Evolutionary conservation across 2,888 invertebrate genomes (phyloP), one percentile per base, ranked within the genome.

Genomic region (Amaurobius ferox): DNA sequence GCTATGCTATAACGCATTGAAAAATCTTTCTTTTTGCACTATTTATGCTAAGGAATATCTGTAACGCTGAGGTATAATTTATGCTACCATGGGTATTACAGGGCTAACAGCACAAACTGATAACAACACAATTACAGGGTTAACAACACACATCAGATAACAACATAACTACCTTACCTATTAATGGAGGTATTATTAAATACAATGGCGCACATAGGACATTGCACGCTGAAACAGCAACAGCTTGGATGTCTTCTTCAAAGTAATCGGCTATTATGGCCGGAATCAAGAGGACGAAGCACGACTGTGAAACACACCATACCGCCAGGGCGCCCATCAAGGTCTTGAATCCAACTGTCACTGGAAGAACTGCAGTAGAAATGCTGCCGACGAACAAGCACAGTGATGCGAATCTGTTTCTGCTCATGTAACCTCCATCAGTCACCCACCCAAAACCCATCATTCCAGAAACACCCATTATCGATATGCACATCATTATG

Each of bases 381-480:
- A 70, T 19, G n/a, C 55, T 29, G 19, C 70, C n/a, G n/a, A 61
- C 7, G 1, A 70, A 13, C 9, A 35, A 29, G 13, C 39, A 39
- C 0, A 78, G 28, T 1, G 13, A 28, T 1, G 32, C 32, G 29
- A 70, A 78, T 16, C 23, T 70, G 26, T 55, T 61, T 2, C 35
- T 2, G 0, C 35, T 29, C 30, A 78, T 11, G 30, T 13, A 19
- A 0, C 70, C 68, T 13, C 35, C 26, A 30, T 78, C 78, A 0
- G 61, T 78, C 23, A 78, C 70, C 78, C 78, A 78, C 0, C 78
- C 78, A 28, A 78, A 70, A n/a, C 78, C 35, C 11, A 70, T 7
- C 16, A 68, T 61, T 13, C 70, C 70, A 26, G 70, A n/a, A n/a
- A 19, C 61, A n/a, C 78, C 70, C 9, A 28, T 11, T 3, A 78